Evolutionary conservation across 2,113 vertebrate genomes (phyloP).

Genomic region (Promerops cafer): DNA sequence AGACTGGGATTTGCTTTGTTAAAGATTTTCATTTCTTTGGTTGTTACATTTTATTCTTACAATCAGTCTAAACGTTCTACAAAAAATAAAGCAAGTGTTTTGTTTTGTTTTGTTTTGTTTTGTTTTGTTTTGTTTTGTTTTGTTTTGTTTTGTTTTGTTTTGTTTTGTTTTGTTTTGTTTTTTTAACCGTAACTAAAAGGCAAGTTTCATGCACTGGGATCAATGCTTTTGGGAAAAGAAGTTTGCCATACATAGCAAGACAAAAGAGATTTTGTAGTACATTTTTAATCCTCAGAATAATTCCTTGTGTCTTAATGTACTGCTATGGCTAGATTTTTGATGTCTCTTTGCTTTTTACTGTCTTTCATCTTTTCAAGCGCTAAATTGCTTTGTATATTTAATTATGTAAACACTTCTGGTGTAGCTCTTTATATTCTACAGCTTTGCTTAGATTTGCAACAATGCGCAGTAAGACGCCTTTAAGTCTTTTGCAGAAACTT

Average conservation of each 20-base stretch:
- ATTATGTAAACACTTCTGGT: not conserved
- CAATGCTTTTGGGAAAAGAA: not conserved
- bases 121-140: not conserved
- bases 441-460: not conserved
- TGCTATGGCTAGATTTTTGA: not conserved
- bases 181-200: not conserved
- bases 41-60: not conserved
- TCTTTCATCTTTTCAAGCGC: not conserved
- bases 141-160: no score
- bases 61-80: not conserved
- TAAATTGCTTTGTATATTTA: not conserved
- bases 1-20: accelerated
- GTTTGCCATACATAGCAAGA: not conserved
- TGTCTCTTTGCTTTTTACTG: not conserved
- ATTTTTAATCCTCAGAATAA: not conserved
- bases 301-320: not conserved
- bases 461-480: not conserved
- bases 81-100: not conserved
- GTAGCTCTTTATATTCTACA: not conserved
- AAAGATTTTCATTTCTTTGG: not conserved
- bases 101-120: not conserved
- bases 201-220: not conserved
- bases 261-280: not conserved
- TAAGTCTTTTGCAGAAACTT: not conserved
- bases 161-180: not conserved